Conservation (phyloP, 1,140 invertebrate genomes). For the Manduca sexta region DNA sequence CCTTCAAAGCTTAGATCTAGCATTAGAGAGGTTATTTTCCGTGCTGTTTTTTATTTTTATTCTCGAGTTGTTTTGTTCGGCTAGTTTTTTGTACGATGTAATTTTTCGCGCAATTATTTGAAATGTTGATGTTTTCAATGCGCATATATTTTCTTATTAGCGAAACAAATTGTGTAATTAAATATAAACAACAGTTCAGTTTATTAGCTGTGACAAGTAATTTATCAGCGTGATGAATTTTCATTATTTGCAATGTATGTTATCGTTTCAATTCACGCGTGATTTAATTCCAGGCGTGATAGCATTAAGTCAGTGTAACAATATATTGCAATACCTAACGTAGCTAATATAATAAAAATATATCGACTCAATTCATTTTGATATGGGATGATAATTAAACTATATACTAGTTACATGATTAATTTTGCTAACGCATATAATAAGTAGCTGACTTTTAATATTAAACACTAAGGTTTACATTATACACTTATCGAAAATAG, state of each 20-base stretch:
- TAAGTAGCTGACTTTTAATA: too few relatives aligned
- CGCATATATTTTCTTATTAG: slow-evolving; percentile 1
- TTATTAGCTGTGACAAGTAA: neutral
- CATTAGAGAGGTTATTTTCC: slow-evolving; percentile 69
- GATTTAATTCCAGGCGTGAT: slow-evolving; percentile 6
- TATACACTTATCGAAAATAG: too few relatives aligned
- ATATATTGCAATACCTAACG: slow-evolving; percentile 3
- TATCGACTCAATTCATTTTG: too few relatives aligned
- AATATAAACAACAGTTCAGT: too few relatives aligned
- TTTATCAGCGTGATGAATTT: slow-evolving; percentile 14
- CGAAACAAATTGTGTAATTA: too few relatives aligned
- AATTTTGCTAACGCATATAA: too few relatives aligned
- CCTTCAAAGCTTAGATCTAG: slow-evolving; percentile 69
- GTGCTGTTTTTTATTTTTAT: slow-evolving; percentile 42
- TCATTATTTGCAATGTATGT: slow-evolving; percentile 8
- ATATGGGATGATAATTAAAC: too few relatives aligned
- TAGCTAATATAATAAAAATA: neutral
- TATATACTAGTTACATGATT: too few relatives aligned
- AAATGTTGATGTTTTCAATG: slow-evolving; percentile 5
- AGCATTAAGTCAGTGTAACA: slow-evolving; percentile 5
- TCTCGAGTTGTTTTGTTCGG: slow-evolving; percentile 19
- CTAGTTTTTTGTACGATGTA: slow-evolving; percentile 10
- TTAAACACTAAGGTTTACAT: too few relatives aligned
- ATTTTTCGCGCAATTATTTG: slow-evolving; percentile 9
- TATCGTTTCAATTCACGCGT: slow-evolving; percentile 11